Conservation (phyloP, 2,888 invertebrate species). For the Exephanes ischioxanthus region DNA sequence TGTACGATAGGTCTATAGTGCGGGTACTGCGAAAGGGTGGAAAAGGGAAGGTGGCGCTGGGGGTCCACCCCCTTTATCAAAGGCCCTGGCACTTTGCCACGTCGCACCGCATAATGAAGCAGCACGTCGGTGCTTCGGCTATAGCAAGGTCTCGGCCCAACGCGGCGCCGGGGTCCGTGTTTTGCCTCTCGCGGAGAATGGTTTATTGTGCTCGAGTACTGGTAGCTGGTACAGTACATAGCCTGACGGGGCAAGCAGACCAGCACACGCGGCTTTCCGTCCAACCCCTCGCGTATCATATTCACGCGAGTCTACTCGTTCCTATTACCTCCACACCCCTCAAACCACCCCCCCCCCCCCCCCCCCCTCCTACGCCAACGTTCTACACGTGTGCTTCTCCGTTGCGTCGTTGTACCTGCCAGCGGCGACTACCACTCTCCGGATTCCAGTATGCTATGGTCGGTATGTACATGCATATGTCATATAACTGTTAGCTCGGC, state of each 20-base stretch:
- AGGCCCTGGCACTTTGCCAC: slow-evolving; percentile 82
- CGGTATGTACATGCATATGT: background rate
- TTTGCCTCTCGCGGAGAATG: slow-evolving; percentile 79
- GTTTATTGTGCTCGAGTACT: slow-evolving; percentile 72
- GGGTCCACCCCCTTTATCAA: slow-evolving; percentile 75
- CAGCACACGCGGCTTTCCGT: slow-evolving; percentile 17
- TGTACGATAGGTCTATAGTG: slow-evolving; percentile 27
- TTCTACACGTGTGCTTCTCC: slow-evolving; percentile 22
- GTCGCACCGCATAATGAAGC: slow-evolving; percentile 83
- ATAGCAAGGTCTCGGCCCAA: slow-evolving; percentile 59
- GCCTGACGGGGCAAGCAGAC: slow-evolving; percentile 9
- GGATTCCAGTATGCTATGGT: background rate
- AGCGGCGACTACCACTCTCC: background rate
- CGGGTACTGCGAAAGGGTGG: slow-evolving; percentile 48
- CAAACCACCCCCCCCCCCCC: background rate
- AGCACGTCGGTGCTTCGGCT: slow-evolving; percentile 80
- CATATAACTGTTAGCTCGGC: background rate
- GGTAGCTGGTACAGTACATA: slow-evolving; percentile 38
- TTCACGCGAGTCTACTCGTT: slow-evolving; percentile 35
- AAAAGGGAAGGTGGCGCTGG: slow-evolving; percentile 58
- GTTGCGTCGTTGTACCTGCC: slow-evolving; percentile 31
- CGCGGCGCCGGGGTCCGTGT: slow-evolving; percentile 73
- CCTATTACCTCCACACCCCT: slow-evolving; percentile 18
- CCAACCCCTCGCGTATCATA: slow-evolving; percentile 38
- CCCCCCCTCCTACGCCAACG: background rate